These are phyloP conservation scores for Heteractis magnifica DNA, from an alignment of 92 coral and sea anemone genomes.

Conservation along the genomic window DNA sequence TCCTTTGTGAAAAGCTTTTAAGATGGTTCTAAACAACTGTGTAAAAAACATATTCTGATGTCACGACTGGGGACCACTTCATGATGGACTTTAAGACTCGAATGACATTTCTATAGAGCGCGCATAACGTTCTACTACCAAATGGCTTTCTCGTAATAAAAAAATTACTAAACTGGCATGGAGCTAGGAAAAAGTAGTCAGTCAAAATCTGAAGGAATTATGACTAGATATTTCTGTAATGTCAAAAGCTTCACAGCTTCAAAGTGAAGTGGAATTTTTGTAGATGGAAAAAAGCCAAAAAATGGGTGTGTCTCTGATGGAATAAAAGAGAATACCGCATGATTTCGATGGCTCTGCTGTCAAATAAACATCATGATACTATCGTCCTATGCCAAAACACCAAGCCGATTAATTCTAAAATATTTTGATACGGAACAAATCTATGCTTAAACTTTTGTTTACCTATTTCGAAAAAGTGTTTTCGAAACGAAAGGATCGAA, in stretches of 20 bases:
- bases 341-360: not conserved
- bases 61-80: not conserved
- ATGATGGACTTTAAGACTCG: not conserved
- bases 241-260: not conserved
- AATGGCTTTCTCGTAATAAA: not conserved
- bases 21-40: not conserved
- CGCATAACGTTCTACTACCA: not conserved
- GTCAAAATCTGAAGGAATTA: not conserved
- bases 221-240: too few relatives aligned
- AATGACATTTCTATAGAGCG: not conserved
- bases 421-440: too few relatives aligned
- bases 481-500: too few relatives aligned
- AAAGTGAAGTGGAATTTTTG: not conserved
- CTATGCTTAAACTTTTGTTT: too few relatives aligned
- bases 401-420: too few relatives aligned
- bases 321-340: not conserved
- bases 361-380: not conserved
- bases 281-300: not conserved
- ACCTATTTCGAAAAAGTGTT: too few relatives aligned
- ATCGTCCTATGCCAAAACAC: too few relatives aligned
- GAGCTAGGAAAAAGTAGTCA: not conserved
- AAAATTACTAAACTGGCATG: not conserved
- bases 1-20: constrained; percentile 27
- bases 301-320: not conserved
- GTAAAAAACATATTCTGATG: not conserved